A percentile compares a stretch with the other conserved stretches of the same genome.
phyloP scores from a whole-genome alignment of 2,888 invertebrate species.

The Crepidodera aurea region DNA sequence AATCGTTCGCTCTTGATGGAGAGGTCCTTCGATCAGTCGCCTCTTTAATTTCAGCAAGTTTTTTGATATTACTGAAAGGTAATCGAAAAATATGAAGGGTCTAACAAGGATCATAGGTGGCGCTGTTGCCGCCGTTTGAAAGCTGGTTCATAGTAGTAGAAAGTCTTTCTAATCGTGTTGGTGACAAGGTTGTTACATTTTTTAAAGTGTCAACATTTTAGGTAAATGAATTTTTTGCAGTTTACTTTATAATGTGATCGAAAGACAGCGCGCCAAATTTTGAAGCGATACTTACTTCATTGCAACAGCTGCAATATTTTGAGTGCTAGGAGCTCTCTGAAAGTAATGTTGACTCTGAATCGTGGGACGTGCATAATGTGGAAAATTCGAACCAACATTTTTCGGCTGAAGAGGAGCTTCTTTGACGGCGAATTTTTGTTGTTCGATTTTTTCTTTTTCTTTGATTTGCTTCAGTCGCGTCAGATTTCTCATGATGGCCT shows the following conservation, averaged over 20 bases:
- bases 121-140: no score
- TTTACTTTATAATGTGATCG: no score
- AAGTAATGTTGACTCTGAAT: slow-evolving; percentile 8
- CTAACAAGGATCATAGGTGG: no score
- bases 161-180: no score
- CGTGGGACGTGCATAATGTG: slow-evolving; percentile 1
- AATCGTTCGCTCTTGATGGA: background rate
- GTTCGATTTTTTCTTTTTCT: background rate
- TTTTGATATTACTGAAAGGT: background rate
- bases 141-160: no score
- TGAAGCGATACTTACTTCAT: no score
- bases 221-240: no score
- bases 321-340: background rate
- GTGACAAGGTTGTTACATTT: no score
- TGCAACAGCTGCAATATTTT: no score
- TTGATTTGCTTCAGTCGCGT: background rate
- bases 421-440: background rate
- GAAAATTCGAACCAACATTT: background rate
- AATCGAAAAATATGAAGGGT: no score
- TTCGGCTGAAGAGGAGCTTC: background rate
- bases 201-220: no score
- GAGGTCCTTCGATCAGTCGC: slow-evolving; percentile 23
- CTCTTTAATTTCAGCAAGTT: slow-evolving; percentile 21
- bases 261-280: no score
- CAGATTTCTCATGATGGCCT: slow-evolving; percentile 9